phyloP scores from a whole-genome alignment of 2,888 invertebrate genomes.

The Cephus rjabovi region DNA sequence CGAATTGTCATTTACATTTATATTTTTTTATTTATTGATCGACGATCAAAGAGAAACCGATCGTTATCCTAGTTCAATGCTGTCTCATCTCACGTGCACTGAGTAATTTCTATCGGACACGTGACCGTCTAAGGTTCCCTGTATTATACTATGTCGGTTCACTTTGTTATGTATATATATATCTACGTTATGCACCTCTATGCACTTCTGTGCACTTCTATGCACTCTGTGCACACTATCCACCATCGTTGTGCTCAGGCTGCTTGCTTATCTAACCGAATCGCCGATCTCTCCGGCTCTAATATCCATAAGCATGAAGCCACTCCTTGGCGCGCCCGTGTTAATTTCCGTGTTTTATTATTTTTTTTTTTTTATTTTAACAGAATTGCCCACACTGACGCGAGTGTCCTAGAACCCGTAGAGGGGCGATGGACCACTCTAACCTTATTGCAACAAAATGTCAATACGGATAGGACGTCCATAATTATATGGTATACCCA shows the following conservation, averaged over 20 bases:
- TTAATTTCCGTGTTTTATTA: slow-evolving; percentile 14
- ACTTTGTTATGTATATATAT: neutral
- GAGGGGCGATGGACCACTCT: too few relatives aligned
- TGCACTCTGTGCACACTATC: neutral
- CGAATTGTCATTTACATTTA: too few relatives aligned
- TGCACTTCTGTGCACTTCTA: slow-evolving; percentile 10
- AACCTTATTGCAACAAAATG: too few relatives aligned
- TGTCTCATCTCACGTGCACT: slow-evolving; percentile 34
- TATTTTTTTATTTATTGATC: too few relatives aligned
- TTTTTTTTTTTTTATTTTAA: slow-evolving; percentile 15
- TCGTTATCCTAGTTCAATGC: slow-evolving; percentile 19
- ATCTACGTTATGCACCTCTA: neutral
- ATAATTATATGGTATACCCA: too few relatives aligned
- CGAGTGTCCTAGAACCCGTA: too few relatives aligned
- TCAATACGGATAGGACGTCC: too few relatives aligned
- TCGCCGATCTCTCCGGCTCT: slow-evolving; percentile 30
- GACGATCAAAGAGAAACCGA: slow-evolving; percentile 27
- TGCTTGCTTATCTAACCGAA: slow-evolving; percentile 39
- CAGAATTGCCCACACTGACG: too few relatives aligned
- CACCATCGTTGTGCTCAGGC: slow-evolving; percentile 6
- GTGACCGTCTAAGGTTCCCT: slow-evolving; percentile 40
- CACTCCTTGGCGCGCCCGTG: slow-evolving; percentile 4
- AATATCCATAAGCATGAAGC: slow-evolving; percentile 5
- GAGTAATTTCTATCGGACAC: slow-evolving; percentile 46
- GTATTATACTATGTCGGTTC: too few relatives aligned